Evolutionary conservation across 2,113 vertebrate genomes (phyloP).

Genomic region (Mesitornis unicolor): DNA sequence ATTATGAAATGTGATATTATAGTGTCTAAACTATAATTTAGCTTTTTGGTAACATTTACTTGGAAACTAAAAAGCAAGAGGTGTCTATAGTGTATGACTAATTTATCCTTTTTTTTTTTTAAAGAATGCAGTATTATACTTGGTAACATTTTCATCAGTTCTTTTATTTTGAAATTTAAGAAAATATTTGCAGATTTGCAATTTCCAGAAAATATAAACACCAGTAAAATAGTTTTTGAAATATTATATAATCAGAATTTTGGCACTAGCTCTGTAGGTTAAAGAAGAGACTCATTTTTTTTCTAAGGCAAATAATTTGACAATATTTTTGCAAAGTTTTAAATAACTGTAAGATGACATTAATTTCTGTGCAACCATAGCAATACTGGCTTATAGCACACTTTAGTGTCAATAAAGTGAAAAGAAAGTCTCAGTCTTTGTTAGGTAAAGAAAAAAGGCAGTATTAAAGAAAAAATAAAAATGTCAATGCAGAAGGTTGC

Average conservation of each 20-base stretch:
- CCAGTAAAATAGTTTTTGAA: background rate
- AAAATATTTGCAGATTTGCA: background rate
- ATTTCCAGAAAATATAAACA: background rate
- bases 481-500: background rate
- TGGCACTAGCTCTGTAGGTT: background rate
- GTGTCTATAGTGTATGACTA: background rate
- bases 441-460: background rate
- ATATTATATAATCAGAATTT: background rate
- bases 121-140: background rate
- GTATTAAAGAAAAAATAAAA: background rate
- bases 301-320: background rate
- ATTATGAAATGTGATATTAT: background rate
- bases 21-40: background rate
- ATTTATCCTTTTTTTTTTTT: background rate
- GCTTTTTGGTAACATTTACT: background rate
- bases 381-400: background rate
- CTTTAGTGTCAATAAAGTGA: background rate
- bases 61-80: background rate
- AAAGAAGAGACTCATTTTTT: background rate
- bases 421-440: background rate
- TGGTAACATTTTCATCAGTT: background rate
- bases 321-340: background rate
- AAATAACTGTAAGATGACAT: background rate
- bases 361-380: background rate
- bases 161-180: background rate